Evolutionary conservation across 2,888 invertebrate genomes (phyloP), one percentile per base, ranked within the genome.

Genomic region (Drosophila fulvimacula): DNA sequence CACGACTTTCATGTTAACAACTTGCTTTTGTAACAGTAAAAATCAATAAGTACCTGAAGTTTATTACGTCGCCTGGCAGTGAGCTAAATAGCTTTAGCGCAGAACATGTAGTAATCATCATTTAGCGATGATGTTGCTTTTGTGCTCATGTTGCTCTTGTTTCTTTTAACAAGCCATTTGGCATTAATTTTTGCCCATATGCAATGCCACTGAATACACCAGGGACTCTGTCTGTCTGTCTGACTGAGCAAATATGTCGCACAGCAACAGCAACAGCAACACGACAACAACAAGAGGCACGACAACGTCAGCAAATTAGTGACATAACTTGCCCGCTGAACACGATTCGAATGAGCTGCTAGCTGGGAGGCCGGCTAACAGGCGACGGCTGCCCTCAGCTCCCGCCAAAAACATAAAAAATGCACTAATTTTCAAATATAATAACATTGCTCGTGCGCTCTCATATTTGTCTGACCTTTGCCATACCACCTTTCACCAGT

Each of bases 1-100:
- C 84, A 84, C 84, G 84, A 84, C 84, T 84, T 84, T 84, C 84
- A 83, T 84, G 84, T 84, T 83, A 81, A 81, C 87, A 84, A 88
- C 89, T 83, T 70, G 81, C 74, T 88, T 66, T 72, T 49, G 67
- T 84, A 84, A 84, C 84, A 81, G 84, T 84, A 84, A 84, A 84
- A 85, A 84, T 84, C 84, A 84, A 84, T 84, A 84, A 86, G 84
- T 88, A 83, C 89, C 81, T 65, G 78, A 59, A 69, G 81, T 83
- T 77, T 88, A 83, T 82, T 88, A 88, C 82, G 82, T 81, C 73
- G 66, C 63, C 69, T 62, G 56, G 69, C 79, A 81, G 53, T 84
- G 83, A 81, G 69, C 89, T 89, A 86, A 84, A 84, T 84, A 84
- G 70, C 84, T 84, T 76, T 67, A 65, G 69, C 73, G 52, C 57